phyloP scores from a whole-genome alignment of 2,888 invertebrate genomes.

The Theristus sp. region DNA sequence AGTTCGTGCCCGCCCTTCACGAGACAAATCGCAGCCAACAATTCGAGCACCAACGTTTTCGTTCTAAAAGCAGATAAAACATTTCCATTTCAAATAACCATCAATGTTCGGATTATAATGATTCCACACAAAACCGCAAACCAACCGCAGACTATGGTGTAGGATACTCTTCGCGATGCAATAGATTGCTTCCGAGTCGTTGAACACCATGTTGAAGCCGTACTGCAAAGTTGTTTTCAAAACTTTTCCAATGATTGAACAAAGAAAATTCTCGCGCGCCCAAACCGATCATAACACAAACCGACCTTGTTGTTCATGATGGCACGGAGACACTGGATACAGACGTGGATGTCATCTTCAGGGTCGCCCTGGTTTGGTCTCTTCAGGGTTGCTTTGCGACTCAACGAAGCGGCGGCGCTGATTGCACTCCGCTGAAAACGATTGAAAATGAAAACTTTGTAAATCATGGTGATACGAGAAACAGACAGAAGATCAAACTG shows the following conservation, averaged over 20 bases:
- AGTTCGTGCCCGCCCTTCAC: conserved; percentile 99
- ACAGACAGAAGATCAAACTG: no score
- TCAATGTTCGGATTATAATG: no score
- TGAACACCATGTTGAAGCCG: conserved; percentile 96
- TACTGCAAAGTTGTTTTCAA: conserved; percentile 42
- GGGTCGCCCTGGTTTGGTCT: conserved; percentile 10
- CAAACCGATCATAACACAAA: neutral
- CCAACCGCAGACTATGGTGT: conserved; percentile 68
- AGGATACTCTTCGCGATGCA: conserved; percentile 88
- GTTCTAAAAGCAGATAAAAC: conserved; percentile 43
- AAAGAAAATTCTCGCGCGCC: neutral
- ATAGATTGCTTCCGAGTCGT: conserved; percentile 90
- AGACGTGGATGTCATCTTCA: conserved; percentile 90
- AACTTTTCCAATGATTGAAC: neutral
- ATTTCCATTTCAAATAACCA: neutral
- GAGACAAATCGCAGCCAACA: conserved; percentile 89
- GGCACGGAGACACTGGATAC: conserved; percentile 93
- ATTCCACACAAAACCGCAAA: neutral
- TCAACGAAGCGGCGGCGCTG: neutral
- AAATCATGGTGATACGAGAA: no score
- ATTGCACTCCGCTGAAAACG: neutral
- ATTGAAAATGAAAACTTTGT: no score
- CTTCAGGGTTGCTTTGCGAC: neutral
- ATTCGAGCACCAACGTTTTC: conserved; percentile 83
- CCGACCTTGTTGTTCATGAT: conserved; percentile 92